A percentile compares a stretch with the other conserved stretches of the same genome.
Conservation (phyloP, 2,797 vertebrate species). For the Paguma larvata region DNA sequence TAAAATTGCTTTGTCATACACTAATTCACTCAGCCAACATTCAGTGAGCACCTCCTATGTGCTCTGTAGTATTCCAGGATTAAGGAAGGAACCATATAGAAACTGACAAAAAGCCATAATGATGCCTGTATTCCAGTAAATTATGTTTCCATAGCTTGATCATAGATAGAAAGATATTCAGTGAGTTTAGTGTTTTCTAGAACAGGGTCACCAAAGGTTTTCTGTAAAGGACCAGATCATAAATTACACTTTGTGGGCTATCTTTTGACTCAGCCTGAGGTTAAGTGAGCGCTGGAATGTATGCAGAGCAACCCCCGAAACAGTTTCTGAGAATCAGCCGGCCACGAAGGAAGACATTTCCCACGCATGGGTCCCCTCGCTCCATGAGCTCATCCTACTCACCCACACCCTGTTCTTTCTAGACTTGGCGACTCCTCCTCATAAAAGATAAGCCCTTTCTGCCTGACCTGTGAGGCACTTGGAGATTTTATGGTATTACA, state of each 20-base stretch:
- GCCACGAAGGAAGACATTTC: background rate
- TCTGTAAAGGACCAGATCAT: background rate
- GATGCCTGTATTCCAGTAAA: background rate
- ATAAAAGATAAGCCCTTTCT: background rate
- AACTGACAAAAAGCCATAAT: background rate
- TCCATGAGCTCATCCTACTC: background rate
- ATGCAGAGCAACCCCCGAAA: background rate
- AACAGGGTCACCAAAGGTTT: background rate
- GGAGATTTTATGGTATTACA: background rate
- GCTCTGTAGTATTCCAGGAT: background rate
- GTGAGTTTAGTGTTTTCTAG: background rate
- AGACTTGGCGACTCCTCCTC: background rate
- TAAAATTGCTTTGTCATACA: background rate
- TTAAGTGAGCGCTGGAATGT: background rate
- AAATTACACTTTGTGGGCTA: background rate
- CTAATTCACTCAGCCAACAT: background rate
- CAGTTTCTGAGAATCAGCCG: background rate
- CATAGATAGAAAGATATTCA: background rate
- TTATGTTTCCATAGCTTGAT: background rate
- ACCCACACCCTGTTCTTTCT: background rate
- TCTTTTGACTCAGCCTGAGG: background rate
- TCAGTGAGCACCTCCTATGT: background rate
- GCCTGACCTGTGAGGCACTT: background rate
- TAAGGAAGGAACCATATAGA: background rate
- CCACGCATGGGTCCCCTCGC: background rate